Evolutionary conservation across 2,888 invertebrate genomes (phyloP).

Genomic region (Caenorhabditis wallacei): DNA sequence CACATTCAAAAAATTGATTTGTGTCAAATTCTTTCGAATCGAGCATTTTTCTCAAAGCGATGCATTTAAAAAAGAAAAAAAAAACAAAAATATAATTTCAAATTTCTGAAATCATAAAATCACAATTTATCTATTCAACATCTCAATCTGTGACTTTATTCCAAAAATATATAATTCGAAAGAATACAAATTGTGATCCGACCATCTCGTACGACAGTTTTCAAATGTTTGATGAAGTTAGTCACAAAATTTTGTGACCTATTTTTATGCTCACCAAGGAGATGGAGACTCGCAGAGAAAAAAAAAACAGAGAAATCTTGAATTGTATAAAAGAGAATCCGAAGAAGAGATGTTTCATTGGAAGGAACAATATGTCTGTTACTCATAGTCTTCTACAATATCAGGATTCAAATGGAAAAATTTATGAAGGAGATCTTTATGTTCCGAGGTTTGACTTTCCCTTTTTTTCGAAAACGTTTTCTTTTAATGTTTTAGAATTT

Average conservation of each 20-base stretch:
- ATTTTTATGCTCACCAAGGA: constrained; percentile 38
- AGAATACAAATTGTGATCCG: constrained; percentile 16
- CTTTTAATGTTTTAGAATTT: constrained; percentile 14
- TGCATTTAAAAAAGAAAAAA: too few relatives aligned
- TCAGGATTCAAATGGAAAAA: constrained; percentile 56
- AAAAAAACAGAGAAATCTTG: not conserved
- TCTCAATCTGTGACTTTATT: too few relatives aligned
- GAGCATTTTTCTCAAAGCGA: too few relatives aligned
- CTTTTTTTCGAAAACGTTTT: not conserved
- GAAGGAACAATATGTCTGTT: constrained; percentile 35
- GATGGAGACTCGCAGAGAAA: constrained; percentile 27
- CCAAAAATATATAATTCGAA: too few relatives aligned
- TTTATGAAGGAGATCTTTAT: constrained; percentile 69
- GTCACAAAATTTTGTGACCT: constrained; percentile 58
- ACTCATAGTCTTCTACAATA: constrained; percentile 48
- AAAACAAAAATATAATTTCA: too few relatives aligned
- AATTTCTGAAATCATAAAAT: too few relatives aligned
- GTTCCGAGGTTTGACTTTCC: constrained; percentile 64
- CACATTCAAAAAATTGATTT: too few relatives aligned
- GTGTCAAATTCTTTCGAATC: too few relatives aligned
- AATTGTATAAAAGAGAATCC: constrained; percentile 17
- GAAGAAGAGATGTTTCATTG: constrained; percentile 11
- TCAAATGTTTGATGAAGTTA: constrained; percentile 42
- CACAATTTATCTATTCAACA: too few relatives aligned
- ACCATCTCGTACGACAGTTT: constrained; percentile 24